Evolutionary conservation across 2,797 vertebrate species (phyloP).

Genomic region (Mus spretus): DNA sequence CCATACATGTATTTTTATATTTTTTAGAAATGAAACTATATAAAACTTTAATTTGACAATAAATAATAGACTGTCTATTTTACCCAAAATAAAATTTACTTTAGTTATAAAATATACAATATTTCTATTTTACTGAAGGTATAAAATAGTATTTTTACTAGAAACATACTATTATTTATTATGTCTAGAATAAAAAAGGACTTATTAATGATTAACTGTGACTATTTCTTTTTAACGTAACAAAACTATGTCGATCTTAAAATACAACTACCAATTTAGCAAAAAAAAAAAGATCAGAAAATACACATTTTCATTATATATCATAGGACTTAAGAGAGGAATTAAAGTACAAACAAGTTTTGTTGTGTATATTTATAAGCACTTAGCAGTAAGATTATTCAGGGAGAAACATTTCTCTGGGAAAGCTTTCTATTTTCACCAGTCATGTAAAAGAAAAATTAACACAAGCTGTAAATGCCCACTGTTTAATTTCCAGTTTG

Average conservation of each 20-base stretch:
- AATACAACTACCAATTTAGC: conserved; percentile 37
- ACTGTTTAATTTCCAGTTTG: neutral
- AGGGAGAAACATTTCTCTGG: neutral
- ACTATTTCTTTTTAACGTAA: neutral
- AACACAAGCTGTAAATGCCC: neutral
- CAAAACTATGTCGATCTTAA: conserved; percentile 32
- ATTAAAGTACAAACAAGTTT: conserved; percentile 34
- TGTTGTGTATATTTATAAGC: neutral
- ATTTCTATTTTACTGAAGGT: conserved; percentile 39
- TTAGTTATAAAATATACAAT: conserved; percentile 63
- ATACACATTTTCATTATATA: conserved; percentile 20
- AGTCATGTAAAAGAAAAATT: conserved; percentile 38
- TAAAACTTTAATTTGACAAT: neutral
- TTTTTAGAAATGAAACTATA: neutral
- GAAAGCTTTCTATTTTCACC: neutral
- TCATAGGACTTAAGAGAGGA: conserved; percentile 51
- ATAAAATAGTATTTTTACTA: conserved; percentile 24
- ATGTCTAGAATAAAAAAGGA: conserved; percentile 50
- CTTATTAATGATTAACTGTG: neutral
- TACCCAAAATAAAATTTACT: neutral
- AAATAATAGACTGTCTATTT: neutral
- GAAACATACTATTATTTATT: conserved; percentile 16
- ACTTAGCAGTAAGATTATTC: neutral
- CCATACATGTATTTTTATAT: neutral
- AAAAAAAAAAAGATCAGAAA: conserved; percentile 17